Percentiles rank a stretch among this genome's conserved stretches.
phyloP scores from a whole-genome alignment of 1,140 invertebrate species.

The Lutraria rhynchaena region DNA sequence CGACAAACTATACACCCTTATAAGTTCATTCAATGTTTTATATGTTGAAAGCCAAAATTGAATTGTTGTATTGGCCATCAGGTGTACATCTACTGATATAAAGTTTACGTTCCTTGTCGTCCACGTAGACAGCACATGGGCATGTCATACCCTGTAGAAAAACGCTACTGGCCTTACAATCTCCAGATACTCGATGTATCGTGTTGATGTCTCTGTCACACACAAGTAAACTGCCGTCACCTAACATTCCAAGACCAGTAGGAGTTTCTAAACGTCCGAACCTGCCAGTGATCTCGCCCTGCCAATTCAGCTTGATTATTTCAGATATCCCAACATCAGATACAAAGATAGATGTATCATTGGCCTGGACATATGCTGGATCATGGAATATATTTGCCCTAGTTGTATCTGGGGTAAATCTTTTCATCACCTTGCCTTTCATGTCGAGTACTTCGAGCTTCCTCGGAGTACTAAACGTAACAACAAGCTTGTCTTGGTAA shows the following conservation, averaged over 20 bases:
- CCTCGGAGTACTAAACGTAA: neutral
- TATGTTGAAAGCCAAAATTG: no score
- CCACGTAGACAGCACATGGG: neutral
- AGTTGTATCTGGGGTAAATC: neutral
- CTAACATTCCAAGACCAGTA: neutral
- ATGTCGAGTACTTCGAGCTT: neutral
- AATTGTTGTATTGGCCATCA: no score
- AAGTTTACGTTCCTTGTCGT: neutral
- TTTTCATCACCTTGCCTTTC: neutral
- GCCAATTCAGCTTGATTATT: neutral
- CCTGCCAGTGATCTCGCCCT: neutral
- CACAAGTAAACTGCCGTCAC: neutral
- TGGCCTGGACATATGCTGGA: neutral
- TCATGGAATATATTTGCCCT: neutral
- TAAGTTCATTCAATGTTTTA: no score
- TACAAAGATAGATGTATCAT: neutral
- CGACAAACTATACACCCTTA: no score
- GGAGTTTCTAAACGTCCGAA: neutral
- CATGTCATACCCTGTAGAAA: neutral
- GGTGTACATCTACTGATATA: neutral
- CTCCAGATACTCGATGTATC: neutral
- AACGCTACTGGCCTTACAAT: neutral
- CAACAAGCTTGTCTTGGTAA: slow-evolving; percentile 1
- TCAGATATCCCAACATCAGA: neutral
- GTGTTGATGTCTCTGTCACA: neutral